phyloP scores from a whole-genome alignment of 2,797 vertebrate species.

The Bryconaethiops microstoma region DNA sequence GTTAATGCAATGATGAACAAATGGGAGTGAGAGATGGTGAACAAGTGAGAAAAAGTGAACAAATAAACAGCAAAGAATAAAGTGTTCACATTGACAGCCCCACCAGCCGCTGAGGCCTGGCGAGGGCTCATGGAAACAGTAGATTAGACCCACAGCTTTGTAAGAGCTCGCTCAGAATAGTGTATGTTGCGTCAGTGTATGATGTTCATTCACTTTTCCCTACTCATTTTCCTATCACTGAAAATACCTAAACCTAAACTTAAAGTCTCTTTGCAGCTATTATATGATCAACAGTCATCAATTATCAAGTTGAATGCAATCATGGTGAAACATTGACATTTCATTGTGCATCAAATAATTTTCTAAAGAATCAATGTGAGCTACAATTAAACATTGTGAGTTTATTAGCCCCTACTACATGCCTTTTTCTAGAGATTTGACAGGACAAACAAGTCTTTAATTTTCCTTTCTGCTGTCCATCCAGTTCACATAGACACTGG shows the following conservation, averaged over 20 bases:
- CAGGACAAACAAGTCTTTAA: neutral
- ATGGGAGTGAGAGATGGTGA: slow-evolving; percentile 34
- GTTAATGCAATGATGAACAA: neutral
- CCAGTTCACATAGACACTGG: slow-evolving; percentile 31
- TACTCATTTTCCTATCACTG: too few relatives aligned
- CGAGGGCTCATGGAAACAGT: slow-evolving; percentile 68
- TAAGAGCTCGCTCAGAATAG: slow-evolving; percentile 23
- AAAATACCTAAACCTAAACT: too few relatives aligned
- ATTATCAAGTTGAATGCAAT: too few relatives aligned
- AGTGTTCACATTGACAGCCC: slow-evolving; percentile 72
- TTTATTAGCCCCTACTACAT: neutral
- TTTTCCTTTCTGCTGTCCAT: slow-evolving; percentile 59
- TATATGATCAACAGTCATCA: too few relatives aligned
- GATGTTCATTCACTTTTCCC: neutral
- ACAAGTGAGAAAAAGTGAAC: slow-evolving; percentile 23
- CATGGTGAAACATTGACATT: too few relatives aligned
- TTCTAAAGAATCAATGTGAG: neutral
- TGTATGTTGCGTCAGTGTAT: neutral
- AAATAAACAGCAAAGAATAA: too few relatives aligned
- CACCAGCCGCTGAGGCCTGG: slow-evolving; percentile 58
- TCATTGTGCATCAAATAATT: too few relatives aligned
- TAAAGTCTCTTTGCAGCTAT: too few relatives aligned
- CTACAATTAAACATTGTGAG: neutral
- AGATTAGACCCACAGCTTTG: slow-evolving; percentile 70
- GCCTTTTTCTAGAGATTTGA: neutral